phyloP scores from a whole-genome alignment of 2,888 invertebrate genomes.

The Agrenia bidenticulata region DNA sequence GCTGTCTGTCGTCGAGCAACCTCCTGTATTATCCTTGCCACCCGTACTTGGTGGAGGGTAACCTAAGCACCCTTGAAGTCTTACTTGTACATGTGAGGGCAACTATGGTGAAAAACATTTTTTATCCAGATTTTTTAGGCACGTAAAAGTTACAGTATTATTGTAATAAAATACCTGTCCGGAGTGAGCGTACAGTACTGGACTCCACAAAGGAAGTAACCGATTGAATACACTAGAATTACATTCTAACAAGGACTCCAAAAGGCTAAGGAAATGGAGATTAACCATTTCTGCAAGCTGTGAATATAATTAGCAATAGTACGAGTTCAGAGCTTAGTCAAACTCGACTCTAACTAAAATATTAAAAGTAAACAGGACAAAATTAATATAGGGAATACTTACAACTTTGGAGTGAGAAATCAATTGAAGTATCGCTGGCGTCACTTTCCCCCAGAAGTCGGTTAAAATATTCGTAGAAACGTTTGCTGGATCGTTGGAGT shows the following conservation, averaged over 20 bases:
- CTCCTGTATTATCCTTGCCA: slow-evolving; percentile 12
- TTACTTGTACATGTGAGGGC: slow-evolving; percentile 81
- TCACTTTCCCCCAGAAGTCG: slow-evolving; percentile 98
- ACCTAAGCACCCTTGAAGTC: slow-evolving; percentile 83
- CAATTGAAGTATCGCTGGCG: slow-evolving; percentile 90
- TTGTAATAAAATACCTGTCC: slow-evolving; percentile 28
- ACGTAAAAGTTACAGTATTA: too few species aligned
- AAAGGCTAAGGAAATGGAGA: slow-evolving; percentile 88
- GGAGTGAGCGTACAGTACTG: slow-evolving; percentile 72
- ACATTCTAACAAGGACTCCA: slow-evolving; percentile 93
- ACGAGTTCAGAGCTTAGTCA: too few species aligned
- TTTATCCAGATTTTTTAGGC: too few species aligned
- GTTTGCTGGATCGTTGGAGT: slow-evolving; percentile 71
- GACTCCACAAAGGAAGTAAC: slow-evolving; percentile 92
- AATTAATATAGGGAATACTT: slow-evolving; percentile 55
- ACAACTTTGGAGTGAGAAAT: slow-evolving; percentile 89
- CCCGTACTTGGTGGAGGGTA: slow-evolving; percentile 63
- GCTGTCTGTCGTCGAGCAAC: slow-evolving; percentile 14
- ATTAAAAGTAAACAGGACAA: neutral
- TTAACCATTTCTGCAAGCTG: slow-evolving; percentile 97
- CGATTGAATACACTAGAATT: slow-evolving; percentile 89
- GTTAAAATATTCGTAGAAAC: slow-evolving; percentile 79
- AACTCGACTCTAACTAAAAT: too few species aligned
- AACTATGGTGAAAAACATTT: slow-evolving; percentile 62
- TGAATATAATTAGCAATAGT: too few species aligned